Percentiles rank a stretch among this genome's conserved stretches.
Evolutionary conservation across 1,140 invertebrate species (phyloP).

Genomic region (Papilio machaon): DNA sequence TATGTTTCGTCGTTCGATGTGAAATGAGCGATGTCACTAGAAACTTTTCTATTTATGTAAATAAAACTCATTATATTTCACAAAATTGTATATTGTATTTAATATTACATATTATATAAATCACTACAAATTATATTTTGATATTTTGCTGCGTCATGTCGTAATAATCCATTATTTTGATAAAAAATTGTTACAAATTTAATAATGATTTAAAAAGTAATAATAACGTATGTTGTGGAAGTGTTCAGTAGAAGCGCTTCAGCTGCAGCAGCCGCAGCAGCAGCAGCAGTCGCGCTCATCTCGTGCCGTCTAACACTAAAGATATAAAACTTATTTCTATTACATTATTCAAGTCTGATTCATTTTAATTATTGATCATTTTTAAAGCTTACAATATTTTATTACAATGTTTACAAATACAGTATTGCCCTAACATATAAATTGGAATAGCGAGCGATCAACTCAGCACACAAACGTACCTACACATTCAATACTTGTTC

Average conservation of each 20-base stretch:
- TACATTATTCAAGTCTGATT: constrained; percentile 2
- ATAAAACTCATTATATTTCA: not conserved
- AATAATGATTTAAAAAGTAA: not conserved
- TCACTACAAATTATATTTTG: constrained; percentile 21
- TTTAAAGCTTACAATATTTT: constrained; percentile 21
- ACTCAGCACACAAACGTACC: not conserved
- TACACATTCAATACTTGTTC: not conserved
- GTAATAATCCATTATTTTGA: not conserved
- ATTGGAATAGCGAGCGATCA: constrained; percentile 3
- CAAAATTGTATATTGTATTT: constrained; percentile 29
- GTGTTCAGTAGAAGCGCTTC: not conserved
- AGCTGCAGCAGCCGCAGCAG: not conserved
- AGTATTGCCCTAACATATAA: constrained; percentile 10
- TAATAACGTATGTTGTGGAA: not conserved
- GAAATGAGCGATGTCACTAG: too few species aligned
- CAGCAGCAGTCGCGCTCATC: too few species aligned
- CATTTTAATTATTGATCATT: not conserved
- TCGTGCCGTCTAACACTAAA: not conserved
- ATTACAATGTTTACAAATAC: constrained; percentile 1
- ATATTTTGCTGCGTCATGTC: not conserved
- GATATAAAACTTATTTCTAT: constrained; percentile 19
- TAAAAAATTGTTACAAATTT: not conserved
- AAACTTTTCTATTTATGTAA: not conserved
- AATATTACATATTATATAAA: not conserved
- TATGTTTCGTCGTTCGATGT: too few species aligned